Conservation (phyloP, 2,797 vertebrate genomes). For the Carduelis carduelis region DNA sequence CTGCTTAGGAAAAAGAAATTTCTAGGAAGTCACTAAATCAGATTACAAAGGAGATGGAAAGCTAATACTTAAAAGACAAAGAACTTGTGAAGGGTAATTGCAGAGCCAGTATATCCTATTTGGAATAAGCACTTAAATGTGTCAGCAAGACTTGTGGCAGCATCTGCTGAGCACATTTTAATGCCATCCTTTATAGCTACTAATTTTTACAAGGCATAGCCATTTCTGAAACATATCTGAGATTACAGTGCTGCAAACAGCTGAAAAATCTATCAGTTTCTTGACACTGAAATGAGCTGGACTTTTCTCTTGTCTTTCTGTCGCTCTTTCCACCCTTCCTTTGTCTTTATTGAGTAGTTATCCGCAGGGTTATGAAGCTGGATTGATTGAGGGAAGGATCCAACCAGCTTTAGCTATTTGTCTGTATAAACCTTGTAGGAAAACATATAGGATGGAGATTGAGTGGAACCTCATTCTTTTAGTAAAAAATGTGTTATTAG, state of each 20-base stretch:
- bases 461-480: background rate
- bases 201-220: background rate
- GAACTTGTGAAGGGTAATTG: background rate
- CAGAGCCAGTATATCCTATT: background rate
- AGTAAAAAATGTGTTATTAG: background rate
- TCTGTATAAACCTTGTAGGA: background rate
- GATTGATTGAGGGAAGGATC: background rate
- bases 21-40: background rate
- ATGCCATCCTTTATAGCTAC: background rate
- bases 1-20: background rate
- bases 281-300: background rate
- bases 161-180: constrained; percentile 11
- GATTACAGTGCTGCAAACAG: background rate
- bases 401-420: background rate
- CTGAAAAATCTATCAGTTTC: background rate
- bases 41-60: background rate
- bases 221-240: background rate
- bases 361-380: background rate
- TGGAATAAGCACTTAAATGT: background rate
- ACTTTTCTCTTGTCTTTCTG: background rate
- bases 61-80: background rate
- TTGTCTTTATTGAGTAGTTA: background rate
- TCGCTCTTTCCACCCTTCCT: background rate
- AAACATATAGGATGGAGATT: background rate
- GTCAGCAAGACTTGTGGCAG: background rate